Conservation (phyloP, 1,140 invertebrate species). For the Lordiphosa stackelbergi region DNA sequence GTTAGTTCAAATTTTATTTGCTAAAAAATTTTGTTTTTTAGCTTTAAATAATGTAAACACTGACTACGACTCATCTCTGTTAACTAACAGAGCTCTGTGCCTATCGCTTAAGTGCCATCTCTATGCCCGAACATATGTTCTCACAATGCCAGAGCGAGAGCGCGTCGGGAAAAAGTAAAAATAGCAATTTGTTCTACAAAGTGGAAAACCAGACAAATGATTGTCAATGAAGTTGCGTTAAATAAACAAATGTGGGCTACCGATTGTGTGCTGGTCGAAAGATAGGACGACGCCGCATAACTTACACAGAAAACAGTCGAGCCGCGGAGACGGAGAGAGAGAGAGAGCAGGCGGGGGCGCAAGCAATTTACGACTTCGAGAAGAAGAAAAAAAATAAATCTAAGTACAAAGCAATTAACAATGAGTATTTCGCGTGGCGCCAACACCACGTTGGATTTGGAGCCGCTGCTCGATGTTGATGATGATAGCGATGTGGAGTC, state of each 20-base stretch:
- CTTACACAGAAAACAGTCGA: neutral
- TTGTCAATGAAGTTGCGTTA: conserved; percentile 6
- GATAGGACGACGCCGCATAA: conserved; percentile 11
- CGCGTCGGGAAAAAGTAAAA: conserved; percentile 1
- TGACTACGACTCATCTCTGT: neutral
- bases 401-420: conserved; percentile 48
- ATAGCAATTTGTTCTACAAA: conserved; percentile 5
- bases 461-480: conserved; percentile 53
- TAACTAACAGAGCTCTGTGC: neutral
- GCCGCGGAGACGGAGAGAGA: neutral
- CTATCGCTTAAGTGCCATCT: neutral
- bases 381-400: conserved; percentile 20
- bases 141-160: conserved; percentile 5
- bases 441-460: conserved; percentile 53
- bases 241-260: conserved; percentile 13
- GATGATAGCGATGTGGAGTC: conserved; percentile 25
- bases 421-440: conserved; percentile 55
- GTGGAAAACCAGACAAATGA: conserved; percentile 11
- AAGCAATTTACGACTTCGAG: conserved; percentile 8
- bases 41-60: neutral
- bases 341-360: conserved; percentile 10
- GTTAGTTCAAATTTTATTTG: no score
- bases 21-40: no score
- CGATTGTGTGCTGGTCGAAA: conserved; percentile 1
- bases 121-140: conserved; percentile 4